Percentiles rank a stretch among this genome's conserved stretches.
phyloP scores from a whole-genome alignment of 1,140 invertebrate genomes.

The Oedothorax gibbosus region DNA sequence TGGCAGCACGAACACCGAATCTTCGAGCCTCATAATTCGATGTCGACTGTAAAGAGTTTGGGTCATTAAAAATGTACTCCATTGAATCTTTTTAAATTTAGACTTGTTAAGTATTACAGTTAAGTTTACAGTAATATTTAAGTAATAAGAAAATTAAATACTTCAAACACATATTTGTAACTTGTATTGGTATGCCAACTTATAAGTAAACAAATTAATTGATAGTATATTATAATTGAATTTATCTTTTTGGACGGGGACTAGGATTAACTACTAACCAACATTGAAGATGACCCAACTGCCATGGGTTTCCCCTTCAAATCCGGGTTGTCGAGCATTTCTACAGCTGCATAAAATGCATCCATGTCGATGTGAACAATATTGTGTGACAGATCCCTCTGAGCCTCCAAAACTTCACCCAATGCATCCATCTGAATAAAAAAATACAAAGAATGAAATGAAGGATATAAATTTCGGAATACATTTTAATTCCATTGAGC shows the following conservation, averaged over 20 bases:
- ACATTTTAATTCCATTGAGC: no score
- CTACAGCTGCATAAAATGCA: slow-evolving; percentile 77
- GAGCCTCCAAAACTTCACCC: slow-evolving; percentile 66
- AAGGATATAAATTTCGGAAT: no score
- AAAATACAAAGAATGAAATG: no score
- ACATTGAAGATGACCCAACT: slow-evolving; percentile 75
- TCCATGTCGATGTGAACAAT: slow-evolving; percentile 80
- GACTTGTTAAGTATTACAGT: no score
- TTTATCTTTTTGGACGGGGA: neutral
- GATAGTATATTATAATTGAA: no score
- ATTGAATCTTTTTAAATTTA: no score
- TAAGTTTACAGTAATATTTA: no score
- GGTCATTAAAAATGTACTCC: no score
- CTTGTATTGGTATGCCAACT: no score
- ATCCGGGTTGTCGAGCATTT: slow-evolving; percentile 74
- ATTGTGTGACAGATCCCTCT: slow-evolving; percentile 70
- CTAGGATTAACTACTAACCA: slow-evolving; percentile 64
- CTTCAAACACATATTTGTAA: no score
- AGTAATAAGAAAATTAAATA: no score
- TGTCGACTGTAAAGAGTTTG: slow-evolving; percentile 71
- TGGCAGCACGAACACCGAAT: slow-evolving; percentile 77
- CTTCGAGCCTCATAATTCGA: slow-evolving; percentile 77
- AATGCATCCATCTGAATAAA: slow-evolving; percentile 69
- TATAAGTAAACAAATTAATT: no score
- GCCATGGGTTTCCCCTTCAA: slow-evolving; percentile 76